Evolutionary conservation across 2,797 vertebrate species (phyloP).

Genomic region (Centroberyx gerrardi): DNA sequence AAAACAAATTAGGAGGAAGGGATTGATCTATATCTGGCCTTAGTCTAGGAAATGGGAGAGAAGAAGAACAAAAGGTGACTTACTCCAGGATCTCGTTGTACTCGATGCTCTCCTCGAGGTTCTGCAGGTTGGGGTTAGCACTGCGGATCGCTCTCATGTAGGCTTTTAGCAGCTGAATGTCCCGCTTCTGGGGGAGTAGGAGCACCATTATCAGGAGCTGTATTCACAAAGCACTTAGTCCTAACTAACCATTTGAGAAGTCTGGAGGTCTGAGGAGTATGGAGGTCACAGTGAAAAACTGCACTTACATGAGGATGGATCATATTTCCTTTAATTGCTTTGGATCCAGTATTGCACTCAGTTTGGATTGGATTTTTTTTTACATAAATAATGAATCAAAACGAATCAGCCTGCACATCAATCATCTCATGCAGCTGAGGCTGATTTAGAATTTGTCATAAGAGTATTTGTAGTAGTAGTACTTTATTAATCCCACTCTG

Average conservation of each 20-base stretch:
- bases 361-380: background rate
- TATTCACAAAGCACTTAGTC: background rate
- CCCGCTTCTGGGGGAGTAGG: constrained; percentile 89
- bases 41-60: background rate
- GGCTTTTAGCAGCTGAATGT: constrained; percentile 97
- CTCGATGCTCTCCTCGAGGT: constrained; percentile 98
- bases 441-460: too few species aligned
- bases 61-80: constrained; percentile 66
- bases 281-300: background rate
- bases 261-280: too few species aligned
- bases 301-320: background rate
- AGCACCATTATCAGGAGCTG: constrained; percentile 16
- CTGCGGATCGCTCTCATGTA: constrained; percentile 98
- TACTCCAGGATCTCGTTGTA: constrained; percentile 99
- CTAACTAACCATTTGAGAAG: too few species aligned
- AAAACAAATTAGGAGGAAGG: background rate
- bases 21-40: background rate
- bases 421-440: too few species aligned
- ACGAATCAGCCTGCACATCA: background rate
- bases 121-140: constrained; percentile 97
- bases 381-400: background rate
- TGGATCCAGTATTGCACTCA: background rate
- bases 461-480: too few species aligned
- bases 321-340: background rate
- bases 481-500: too few species aligned